Evolutionary conservation across 2,888 invertebrate genomes (phyloP).

Genomic region (Polylopha cassiicola): DNA sequence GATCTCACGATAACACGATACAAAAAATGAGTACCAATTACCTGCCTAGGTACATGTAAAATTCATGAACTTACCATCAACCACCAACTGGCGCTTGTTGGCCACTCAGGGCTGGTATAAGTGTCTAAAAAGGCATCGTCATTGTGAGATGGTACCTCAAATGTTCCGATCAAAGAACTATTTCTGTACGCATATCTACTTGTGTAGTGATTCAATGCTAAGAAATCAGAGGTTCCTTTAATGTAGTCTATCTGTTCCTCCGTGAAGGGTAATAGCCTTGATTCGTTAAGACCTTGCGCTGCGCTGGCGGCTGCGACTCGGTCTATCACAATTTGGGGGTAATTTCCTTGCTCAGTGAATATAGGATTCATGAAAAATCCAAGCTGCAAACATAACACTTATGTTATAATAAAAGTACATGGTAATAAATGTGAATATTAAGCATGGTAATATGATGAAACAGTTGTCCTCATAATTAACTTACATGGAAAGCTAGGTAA

Average conservation of each 20-base stretch:
- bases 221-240: conserved; percentile 30
- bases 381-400: conserved; percentile 23
- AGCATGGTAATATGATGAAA: background rate
- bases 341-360: conserved; percentile 29
- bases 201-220: conserved; percentile 31
- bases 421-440: background rate
- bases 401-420: too few relatives aligned
- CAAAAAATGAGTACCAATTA: background rate
- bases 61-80: conserved; percentile 24
- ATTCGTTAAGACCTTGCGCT: conserved; percentile 27
- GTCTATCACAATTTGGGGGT: conserved; percentile 27
- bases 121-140: conserved; percentile 27
- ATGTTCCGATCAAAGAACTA: conserved; percentile 24
- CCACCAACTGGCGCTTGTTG: conserved; percentile 22
- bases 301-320: conserved; percentile 28
- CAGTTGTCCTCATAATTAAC: background rate
- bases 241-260: conserved; percentile 28
- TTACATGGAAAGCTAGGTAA: conserved; percentile 9
- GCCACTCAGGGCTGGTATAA: conserved; percentile 32
- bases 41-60: background rate
- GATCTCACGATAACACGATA: background rate
- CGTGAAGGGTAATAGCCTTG: conserved; percentile 29
- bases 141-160: conserved; percentile 24
- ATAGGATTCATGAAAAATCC: conserved; percentile 30
- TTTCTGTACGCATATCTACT: conserved; percentile 29